phyloP scores from a whole-genome alignment of 2,888 invertebrate species.

The Pollenia griseotomentosa region DNA sequence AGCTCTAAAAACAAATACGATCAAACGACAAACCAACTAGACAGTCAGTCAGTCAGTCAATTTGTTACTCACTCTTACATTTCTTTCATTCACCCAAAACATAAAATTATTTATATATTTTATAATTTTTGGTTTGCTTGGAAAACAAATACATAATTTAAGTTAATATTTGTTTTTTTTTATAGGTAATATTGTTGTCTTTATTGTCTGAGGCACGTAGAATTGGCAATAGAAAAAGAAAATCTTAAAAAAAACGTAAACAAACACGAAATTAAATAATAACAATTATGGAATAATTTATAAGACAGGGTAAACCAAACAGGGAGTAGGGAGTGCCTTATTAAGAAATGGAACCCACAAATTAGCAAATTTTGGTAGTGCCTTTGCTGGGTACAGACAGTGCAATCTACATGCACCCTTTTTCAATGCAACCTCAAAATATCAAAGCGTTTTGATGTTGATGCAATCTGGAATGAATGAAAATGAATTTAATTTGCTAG shows the following conservation, averaged over 20 bases:
- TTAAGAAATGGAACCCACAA: too few species aligned
- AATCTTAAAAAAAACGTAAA: constrained; percentile 13
- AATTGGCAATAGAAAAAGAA: constrained; percentile 35
- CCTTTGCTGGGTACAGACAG: too few species aligned
- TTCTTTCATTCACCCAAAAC: constrained; percentile 10
- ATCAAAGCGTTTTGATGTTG: too few species aligned
- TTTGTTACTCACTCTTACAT: neutral
- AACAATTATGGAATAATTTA: constrained; percentile 62
- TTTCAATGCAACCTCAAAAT: too few species aligned
- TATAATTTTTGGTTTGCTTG: neutral
- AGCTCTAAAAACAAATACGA: neutral
- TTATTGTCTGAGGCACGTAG: constrained; percentile 38
- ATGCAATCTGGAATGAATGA: too few species aligned
- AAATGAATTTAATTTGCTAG: too few species aligned
- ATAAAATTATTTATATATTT: neutral
- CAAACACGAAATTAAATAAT: constrained; percentile 67
- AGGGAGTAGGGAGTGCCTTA: neutral
- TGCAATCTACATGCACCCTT: too few species aligned
- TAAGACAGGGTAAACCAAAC: constrained; percentile 11
- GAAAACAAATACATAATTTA: constrained; percentile 30
- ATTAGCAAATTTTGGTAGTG: too few species aligned
- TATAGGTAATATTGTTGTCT: neutral
- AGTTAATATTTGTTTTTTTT: constrained; percentile 23
- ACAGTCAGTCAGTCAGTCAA: neutral
- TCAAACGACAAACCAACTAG: neutral